Percentiles rank a stretch among this genome's conserved stretches.
Conservation (phyloP, 1,140 invertebrate genomes). For the Chymomyza costata region DNA sequence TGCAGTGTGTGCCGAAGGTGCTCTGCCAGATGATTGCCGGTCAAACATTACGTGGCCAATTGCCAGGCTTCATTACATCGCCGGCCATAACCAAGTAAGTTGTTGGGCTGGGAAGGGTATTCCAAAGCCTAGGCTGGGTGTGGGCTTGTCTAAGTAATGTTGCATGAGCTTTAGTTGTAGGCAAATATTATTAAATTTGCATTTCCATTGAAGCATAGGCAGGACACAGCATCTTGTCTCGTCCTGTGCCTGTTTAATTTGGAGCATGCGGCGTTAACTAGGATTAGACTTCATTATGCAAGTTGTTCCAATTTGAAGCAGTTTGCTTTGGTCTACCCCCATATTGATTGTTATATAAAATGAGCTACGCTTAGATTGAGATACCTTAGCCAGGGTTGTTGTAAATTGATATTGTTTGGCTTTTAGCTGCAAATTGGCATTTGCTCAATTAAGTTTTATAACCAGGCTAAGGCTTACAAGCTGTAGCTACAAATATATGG, state of each 20-base stretch:
- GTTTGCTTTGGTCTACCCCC: slow-evolving; percentile 25
- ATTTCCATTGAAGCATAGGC: slow-evolving; percentile 40
- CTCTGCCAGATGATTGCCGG: slow-evolving; percentile 84
- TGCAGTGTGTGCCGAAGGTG: slow-evolving; percentile 85
- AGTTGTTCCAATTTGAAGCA: too few species aligned
- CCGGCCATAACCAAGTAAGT: slow-evolving; percentile 83
- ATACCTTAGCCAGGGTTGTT: neutral
- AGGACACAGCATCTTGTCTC: slow-evolving; percentile 28
- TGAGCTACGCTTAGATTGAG: slow-evolving; percentile 51
- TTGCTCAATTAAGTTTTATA: slow-evolving; percentile 63
- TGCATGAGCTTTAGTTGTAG: slow-evolving; percentile 46
- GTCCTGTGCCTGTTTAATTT: slow-evolving; percentile 8
- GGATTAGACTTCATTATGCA: slow-evolving; percentile 69
- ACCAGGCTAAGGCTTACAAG: slow-evolving; percentile 11
- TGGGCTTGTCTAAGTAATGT: slow-evolving; percentile 14
- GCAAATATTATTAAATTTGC: slow-evolving; percentile 65
- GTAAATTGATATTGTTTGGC: slow-evolving; percentile 66
- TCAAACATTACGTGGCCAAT: slow-evolving; percentile 76
- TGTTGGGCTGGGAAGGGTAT: neutral
- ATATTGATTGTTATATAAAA: slow-evolving; percentile 67
- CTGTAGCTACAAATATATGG: neutral
- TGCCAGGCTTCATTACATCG: slow-evolving; percentile 79
- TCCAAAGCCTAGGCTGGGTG: too few species aligned
- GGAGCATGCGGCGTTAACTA: slow-evolving; percentile 43
- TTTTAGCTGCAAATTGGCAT: slow-evolving; percentile 50